Evolutionary conservation across 2,888 invertebrate genomes (phyloP), one percentile per base, ranked within the genome.

Genomic region (Athalia circularis): DNA sequence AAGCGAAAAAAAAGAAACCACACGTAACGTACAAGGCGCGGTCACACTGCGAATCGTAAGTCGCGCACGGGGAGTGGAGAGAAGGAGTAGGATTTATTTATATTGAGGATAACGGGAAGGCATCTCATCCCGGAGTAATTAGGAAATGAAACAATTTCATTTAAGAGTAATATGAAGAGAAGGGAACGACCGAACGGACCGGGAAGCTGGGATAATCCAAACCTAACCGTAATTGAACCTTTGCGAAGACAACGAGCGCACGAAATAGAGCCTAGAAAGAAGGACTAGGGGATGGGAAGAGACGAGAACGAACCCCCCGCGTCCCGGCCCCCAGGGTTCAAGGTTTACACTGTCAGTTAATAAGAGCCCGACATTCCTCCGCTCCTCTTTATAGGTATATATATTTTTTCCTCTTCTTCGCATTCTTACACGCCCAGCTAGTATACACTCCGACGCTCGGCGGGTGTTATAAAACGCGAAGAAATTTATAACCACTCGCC

Each of bases 231-330:
- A 75, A 75, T 75, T 75, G 75, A 75, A 75, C 48, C 75, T 64
- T 62, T 48, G 64, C 75, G 48, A 79, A 77, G 48, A 80, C 79
- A 15, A 79, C 70, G 65, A 79, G 79, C 47, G 29, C 29, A 29
- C 29, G 29, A 29, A 2, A 29, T 29, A 29, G 29, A 29, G 29
- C 29, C 29, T 29, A 29, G 29, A 29, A 29, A 29, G 29, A 29
- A 29, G 29, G 29, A 79, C 77, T 15, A 79, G 77, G 54, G 79
- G 74, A 62, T 77, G 74, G 43, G 79, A 80, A 8, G 81, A 74
- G 68, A 81, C 79, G 43, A 52, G 62, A 15, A 29, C 29, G 29
- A 45, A 74, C 50, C 47, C 52, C 50, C 48, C n/a, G 13, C 11
- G 48, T 75, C 75, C 45, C 62, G 15, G 29, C 64, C 72, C 11